Conservation (phyloP, 2,888 invertebrate genomes). For the Heliconius charithonia region DNA sequence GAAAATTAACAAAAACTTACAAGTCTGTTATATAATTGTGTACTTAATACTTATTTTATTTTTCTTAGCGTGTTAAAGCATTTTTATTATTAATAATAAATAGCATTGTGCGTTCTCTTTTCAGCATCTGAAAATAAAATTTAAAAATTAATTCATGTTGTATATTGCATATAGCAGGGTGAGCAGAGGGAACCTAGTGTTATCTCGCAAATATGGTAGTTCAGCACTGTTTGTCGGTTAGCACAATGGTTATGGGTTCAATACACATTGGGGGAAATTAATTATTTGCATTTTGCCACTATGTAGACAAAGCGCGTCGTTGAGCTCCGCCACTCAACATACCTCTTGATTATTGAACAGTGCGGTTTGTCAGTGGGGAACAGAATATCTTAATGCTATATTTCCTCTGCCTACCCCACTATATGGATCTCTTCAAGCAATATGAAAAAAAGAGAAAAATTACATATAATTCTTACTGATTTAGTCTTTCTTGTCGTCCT, state of each 20-base stretch:
- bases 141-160: not conserved
- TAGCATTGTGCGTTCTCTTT: not conserved
- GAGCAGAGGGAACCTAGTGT: not conserved
- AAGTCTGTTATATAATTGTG: not conserved
- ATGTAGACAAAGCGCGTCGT: too few species aligned
- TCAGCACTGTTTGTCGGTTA: too few species aligned
- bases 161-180: not conserved
- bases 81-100: not conserved
- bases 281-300: too few species aligned
- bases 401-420: too few species aligned
- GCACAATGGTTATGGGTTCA: too few species aligned
- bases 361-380: too few species aligned
- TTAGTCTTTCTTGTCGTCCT: constrained; percentile 45
- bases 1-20: not conserved
- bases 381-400: too few species aligned
- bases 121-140: not conserved
- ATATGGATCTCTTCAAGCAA: not conserved
- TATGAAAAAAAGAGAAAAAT: not conserved
- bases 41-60: not conserved
- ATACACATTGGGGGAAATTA: too few species aligned
- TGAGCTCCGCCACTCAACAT: too few species aligned
- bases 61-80: not conserved
- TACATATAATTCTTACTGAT: not conserved
- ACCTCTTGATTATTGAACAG: too few species aligned
- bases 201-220: not conserved